phyloP scores from a whole-genome alignment of 1,140 invertebrate species.

The Zaprionus davidi region DNA sequence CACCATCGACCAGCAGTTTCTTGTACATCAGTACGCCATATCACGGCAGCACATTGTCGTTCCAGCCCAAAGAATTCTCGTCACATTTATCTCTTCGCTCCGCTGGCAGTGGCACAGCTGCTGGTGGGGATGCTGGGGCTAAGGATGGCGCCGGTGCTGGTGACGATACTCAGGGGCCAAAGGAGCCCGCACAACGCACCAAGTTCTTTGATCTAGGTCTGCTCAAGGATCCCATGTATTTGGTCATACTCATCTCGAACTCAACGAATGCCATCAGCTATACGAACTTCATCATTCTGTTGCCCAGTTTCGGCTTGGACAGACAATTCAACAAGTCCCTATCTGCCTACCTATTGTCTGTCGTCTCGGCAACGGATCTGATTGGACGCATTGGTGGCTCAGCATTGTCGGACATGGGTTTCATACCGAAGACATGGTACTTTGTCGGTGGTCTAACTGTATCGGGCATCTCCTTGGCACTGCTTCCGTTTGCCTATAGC shows the following conservation, averaged over 20 bases:
- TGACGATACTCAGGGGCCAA: slow-evolving; percentile 62
- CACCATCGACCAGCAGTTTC: slow-evolving; percentile 91
- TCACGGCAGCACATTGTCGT: slow-evolving; percentile 92
- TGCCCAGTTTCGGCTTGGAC: slow-evolving; percentile 90
- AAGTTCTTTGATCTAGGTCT: slow-evolving; percentile 92
- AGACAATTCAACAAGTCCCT: slow-evolving; percentile 89
- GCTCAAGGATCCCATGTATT: slow-evolving; percentile 91
- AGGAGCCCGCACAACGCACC: slow-evolving; percentile 66
- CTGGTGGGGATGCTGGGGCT: slow-evolving; percentile 60
- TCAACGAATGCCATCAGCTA: slow-evolving; percentile 93
- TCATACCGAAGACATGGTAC: slow-evolving; percentile 91
- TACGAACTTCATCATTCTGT: slow-evolving; percentile 92
- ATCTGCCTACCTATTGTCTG: slow-evolving; percentile 89
- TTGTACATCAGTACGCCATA: slow-evolving; percentile 93
- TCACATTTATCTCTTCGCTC: slow-evolving; percentile 91
- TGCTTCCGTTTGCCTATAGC: slow-evolving; percentile 87
- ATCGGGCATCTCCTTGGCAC: slow-evolving; percentile 89
- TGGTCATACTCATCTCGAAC: slow-evolving; percentile 92
- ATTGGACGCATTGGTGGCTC: slow-evolving; percentile 92
- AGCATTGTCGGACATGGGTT: slow-evolving; percentile 89
- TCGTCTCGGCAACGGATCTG: slow-evolving; percentile 91
- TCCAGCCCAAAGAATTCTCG: slow-evolving; percentile 90
- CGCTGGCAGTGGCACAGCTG: slow-evolving; percentile 74
- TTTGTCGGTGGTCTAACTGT: slow-evolving; percentile 91
- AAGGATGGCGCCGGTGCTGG: slow-evolving; percentile 29